Evolutionary conservation across 1,140 invertebrate species (phyloP).

Genomic region (Conus ventricosus): DNA sequence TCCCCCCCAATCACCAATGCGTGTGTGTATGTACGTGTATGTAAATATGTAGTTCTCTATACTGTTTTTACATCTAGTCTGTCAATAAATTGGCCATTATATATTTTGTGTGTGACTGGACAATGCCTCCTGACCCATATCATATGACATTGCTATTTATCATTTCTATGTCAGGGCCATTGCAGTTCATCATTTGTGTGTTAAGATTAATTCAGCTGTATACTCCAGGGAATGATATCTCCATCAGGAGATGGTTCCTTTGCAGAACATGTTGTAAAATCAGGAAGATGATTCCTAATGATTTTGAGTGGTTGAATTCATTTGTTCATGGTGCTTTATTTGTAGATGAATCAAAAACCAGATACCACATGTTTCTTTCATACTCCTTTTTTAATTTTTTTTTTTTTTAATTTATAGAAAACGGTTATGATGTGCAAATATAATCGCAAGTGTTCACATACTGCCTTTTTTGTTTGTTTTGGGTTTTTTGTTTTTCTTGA

Average conservation of each 20-base stretch:
- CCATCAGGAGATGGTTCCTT: neutral
- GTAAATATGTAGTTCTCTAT: no score
- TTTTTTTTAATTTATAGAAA: neutral
- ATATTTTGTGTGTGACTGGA: no score
- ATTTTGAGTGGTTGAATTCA: neutral
- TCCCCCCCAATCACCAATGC: neutral
- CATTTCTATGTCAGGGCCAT: neutral
- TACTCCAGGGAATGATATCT: neutral
- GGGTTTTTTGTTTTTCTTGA: neutral
- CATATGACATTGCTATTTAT: neutral
- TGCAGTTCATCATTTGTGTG: neutral
- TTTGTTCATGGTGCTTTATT: neutral
- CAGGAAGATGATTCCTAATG: neutral
- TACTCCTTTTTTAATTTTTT: neutral
- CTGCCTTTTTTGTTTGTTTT: neutral
- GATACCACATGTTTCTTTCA: neutral
- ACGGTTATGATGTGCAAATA: neutral
- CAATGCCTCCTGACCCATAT: neutral
- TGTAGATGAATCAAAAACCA: neutral
- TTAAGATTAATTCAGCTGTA: neutral
- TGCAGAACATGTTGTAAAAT: neutral
- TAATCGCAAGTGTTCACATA: constrained; percentile 1
- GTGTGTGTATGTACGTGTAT: no score
- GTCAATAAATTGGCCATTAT: no score
- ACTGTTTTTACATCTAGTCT: no score